Conservation (phyloP, 2,888 invertebrate species). For the Apocheima hispidaria region DNA sequence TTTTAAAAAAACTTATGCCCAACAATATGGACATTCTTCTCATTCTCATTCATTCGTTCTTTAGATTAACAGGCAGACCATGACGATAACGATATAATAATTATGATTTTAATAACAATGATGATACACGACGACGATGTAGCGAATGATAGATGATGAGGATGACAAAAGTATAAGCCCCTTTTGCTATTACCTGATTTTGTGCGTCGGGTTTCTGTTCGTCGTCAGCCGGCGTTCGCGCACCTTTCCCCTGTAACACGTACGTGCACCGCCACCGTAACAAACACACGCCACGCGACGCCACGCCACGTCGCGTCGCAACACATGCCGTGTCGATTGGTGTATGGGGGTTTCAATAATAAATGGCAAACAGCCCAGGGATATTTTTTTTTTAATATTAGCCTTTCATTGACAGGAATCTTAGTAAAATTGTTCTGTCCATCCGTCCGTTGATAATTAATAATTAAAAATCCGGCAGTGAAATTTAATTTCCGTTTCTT, state of each 20-base stretch:
- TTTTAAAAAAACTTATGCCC: background rate
- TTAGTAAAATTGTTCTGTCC: too few species aligned
- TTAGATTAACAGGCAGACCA: too few species aligned
- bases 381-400: too few species aligned
- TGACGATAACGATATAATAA: too few species aligned
- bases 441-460: too few species aligned
- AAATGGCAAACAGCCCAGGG: too few species aligned
- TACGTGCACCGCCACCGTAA: constrained; percentile 69
- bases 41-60: too few species aligned
- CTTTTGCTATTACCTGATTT: constrained; percentile 60
- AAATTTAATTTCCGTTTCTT: too few species aligned
- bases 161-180: constrained; percentile 12
- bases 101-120: too few species aligned
- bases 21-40: too few species aligned
- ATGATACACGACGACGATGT: background rate
- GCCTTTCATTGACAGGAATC: too few species aligned
- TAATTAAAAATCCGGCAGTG: too few species aligned
- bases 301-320: constrained; percentile 31
- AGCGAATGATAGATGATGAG: background rate
- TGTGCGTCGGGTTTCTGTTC: constrained; percentile 61
- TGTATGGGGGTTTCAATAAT: constrained; percentile 36
- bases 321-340: constrained; percentile 48
- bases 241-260: constrained; percentile 82
- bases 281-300: constrained; percentile 47
- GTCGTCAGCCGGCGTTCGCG: constrained; percentile 73